phyloP scores from a whole-genome alignment of 2,797 vertebrate genomes.

The Fistularia commersonii region DNA sequence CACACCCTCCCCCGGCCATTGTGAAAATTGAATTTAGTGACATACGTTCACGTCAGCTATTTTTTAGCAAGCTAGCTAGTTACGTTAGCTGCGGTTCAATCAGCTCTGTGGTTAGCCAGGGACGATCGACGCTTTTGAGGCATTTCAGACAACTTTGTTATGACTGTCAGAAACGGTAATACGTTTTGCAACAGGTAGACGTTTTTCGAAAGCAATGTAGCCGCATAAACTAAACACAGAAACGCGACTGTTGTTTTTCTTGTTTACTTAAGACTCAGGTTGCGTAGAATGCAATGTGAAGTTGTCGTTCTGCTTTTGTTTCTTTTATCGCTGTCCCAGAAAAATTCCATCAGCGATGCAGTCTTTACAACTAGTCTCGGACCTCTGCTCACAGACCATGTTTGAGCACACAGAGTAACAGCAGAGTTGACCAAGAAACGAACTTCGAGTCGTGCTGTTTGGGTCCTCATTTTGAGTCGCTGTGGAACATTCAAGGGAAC shows the following conservation, averaged over 20 bases:
- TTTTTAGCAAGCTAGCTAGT: slow-evolving; percentile 53
- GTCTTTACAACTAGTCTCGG: slow-evolving; percentile 36
- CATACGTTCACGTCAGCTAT: slow-evolving; percentile 31
- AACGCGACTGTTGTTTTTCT: neutral
- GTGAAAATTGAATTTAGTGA: slow-evolving; percentile 7
- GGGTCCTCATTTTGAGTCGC: slow-evolving; percentile 33
- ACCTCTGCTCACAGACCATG: slow-evolving; percentile 34
- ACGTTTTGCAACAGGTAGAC: slow-evolving; percentile 51
- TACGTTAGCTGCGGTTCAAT: slow-evolving; percentile 34
- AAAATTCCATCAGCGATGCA: slow-evolving; percentile 33
- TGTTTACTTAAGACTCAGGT: neutral
- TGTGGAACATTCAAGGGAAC: slow-evolving; percentile 40
- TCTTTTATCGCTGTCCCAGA: slow-evolving; percentile 24
- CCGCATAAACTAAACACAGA: neutral
- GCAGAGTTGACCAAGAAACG: slow-evolving; percentile 12
- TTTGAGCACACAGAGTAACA: slow-evolving; percentile 52
- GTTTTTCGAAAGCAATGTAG: slow-evolving; percentile 16
- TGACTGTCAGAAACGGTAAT: slow-evolving; percentile 15
- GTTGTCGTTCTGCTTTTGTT: slow-evolving; percentile 13
- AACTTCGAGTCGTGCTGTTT: slow-evolving; percentile 26
- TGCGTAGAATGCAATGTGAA: slow-evolving; percentile 15
- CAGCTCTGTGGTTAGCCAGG: slow-evolving; percentile 8
- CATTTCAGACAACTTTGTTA: slow-evolving; percentile 27
- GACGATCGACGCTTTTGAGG: slow-evolving; percentile 5
- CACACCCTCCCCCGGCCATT: slow-evolving; percentile 8